These are phyloP conservation scores for Drosophila littoralis DNA, from an alignment of 1,140 invertebrate species.

Conservation along the genomic window DNA sequence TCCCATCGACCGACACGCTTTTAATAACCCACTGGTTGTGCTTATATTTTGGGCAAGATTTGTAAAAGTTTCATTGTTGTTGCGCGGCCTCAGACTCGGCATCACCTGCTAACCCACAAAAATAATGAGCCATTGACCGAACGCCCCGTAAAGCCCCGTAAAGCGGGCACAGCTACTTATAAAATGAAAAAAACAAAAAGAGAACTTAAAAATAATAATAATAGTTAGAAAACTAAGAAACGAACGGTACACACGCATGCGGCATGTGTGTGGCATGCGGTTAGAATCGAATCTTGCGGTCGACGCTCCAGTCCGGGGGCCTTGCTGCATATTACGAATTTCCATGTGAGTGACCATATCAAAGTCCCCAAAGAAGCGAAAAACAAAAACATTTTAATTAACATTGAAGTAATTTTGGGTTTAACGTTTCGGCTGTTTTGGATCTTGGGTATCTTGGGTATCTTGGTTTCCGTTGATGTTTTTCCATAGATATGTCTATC, in stretches of 20 bases:
- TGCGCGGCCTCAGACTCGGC: conserved; percentile 50
- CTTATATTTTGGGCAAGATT: conserved; percentile 36
- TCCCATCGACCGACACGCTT: conserved; percentile 68
- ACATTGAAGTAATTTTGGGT: conserved; percentile 71
- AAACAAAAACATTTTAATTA: conserved; percentile 72
- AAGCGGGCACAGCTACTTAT: conserved; percentile 9
- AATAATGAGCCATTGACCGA: conserved; percentile 80
- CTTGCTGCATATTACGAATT: conserved; percentile 54
- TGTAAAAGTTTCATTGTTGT: conserved; percentile 41
- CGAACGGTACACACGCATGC: conserved; percentile 62
- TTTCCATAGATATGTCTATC: conserved; percentile 76
- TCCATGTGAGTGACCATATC: conserved; percentile 60
- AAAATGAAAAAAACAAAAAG: conserved; percentile 14
- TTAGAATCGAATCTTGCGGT: conserved; percentile 62
- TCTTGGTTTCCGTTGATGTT: conserved; percentile 52
- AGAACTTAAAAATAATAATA: conserved; percentile 35
- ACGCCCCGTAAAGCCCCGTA: conserved; percentile 22
- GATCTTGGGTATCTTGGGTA: conserved; percentile 3
- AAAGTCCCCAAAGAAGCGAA: conserved; percentile 31
- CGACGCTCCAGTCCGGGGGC: conserved; percentile 14
- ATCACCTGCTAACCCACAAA: conserved; percentile 81
- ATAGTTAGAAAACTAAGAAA: conserved; percentile 26
- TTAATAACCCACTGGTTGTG: conserved; percentile 63
- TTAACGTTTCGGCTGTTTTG: conserved; percentile 46
- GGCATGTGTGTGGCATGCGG: conserved; percentile 75